Evolutionary conservation across 2,113 vertebrate genomes (phyloP), one percentile per base, ranked within the genome.

Genomic region (Noctilio leporinus): DNA sequence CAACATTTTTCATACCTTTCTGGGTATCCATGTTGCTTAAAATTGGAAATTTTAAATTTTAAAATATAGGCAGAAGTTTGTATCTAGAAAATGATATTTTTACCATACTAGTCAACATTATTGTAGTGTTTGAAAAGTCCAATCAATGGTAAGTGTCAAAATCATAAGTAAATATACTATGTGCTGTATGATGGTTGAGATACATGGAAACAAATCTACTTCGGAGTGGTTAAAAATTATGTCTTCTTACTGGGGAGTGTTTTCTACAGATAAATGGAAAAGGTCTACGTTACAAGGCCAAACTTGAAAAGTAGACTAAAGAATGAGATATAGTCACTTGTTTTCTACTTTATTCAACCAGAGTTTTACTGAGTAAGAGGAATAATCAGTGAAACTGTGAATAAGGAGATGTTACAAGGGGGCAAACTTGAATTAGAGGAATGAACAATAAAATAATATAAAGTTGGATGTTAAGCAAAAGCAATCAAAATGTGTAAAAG

Each of bases 141-240:
- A 85, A 77, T 70, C 57, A 76, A 73, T 81, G 40, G 90, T 72
- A 89, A 92, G 80, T 85, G 81, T 93, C 73, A 92, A 73, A 93
- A 85, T 85, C 28, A 20, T 92, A 95, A 92, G 7, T 28, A 22
- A 70, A 57, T 70, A 33, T 45, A 57, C 9, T 67, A 10, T 67
- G 43, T 78, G 38, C 24, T 83, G 4, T 69, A 35, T 53, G 8
- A 43, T 4, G 0, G 1, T 20, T 91, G 15, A 82, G 20, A 45
- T 69, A 73, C 28, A 38, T 20, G 14, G 45, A 92, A 30, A 86
- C 14, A 95, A 91, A 83, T 55, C 14, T 81, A 82, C 2, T 86
- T 72, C 57, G 28, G 28, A 82, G 33, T 43, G 20, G 12, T 94
- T 47, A 33, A 51, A 35, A 16, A 11, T 43, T 11, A n/a, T 10